Conservation (phyloP, 2,888 invertebrate species). For the Adelphocoris suturalis region DNA sequence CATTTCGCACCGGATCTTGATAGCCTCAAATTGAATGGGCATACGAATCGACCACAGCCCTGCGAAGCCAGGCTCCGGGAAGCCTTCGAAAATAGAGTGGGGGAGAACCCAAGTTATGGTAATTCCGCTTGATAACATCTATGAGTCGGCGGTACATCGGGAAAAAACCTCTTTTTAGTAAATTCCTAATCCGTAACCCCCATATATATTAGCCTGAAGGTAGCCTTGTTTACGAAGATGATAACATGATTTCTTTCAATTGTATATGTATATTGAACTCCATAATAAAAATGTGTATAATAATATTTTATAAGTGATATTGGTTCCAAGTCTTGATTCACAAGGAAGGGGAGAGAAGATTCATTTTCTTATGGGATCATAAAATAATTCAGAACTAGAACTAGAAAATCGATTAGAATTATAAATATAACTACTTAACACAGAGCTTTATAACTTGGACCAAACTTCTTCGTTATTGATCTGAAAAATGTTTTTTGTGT, state of each 20-base stretch:
- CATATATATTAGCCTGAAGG: background rate
- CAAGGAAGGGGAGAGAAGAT: too few relatives aligned
- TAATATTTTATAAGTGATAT: too few relatives aligned
- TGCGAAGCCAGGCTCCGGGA: background rate
- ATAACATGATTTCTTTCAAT: background rate
- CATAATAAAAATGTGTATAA: too few relatives aligned
- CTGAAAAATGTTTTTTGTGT: too few relatives aligned
- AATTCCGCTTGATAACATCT: slow-evolving; percentile 13
- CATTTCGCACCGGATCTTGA: slow-evolving; percentile 6
- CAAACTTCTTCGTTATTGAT: too few relatives aligned
- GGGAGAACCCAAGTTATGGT: slow-evolving; percentile 10
- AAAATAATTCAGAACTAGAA: too few relatives aligned
- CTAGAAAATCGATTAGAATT: too few relatives aligned
- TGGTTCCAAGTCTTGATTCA: too few relatives aligned
- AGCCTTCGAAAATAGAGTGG: slow-evolving; percentile 3
- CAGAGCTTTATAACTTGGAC: too few relatives aligned
- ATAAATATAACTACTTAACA: too few relatives aligned
- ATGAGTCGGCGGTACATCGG: slow-evolving; percentile 5
- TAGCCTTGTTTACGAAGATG: background rate
- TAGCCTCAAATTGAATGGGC: slow-evolving; percentile 20
- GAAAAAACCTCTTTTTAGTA: background rate
- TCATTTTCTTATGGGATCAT: too few relatives aligned
- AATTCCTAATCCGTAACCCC: background rate
- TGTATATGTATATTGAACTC: too few relatives aligned
- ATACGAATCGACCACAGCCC: background rate